Evolutionary conservation across 2,113 vertebrate species (phyloP), one percentile per base, ranked within the genome.

Genomic region (Mormoops blainvillei): DNA sequence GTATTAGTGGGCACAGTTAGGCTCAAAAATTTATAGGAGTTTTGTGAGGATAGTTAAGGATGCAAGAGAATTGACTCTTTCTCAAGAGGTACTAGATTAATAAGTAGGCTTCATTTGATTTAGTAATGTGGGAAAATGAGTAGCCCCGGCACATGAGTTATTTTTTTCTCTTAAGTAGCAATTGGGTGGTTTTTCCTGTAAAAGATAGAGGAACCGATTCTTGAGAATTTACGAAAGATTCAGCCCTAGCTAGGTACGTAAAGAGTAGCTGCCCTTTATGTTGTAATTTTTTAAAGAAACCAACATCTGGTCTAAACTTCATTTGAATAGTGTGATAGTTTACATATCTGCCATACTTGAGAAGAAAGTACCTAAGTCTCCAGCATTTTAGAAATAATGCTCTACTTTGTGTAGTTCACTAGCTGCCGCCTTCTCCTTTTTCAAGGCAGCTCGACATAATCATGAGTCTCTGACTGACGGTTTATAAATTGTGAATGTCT

Each of bases 161-260:
- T 8, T 81, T 87, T 87, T 91, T 92, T 87, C 91, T 95, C 20
- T 82, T 78, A 38, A 92, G 94, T 70, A 87, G 94, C 58, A 74
- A 38, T 87, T 89, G 93, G 89, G 96, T 97, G 97, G 94, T 96
- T 98, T 97, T 98, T 97, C 97, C 97, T 97, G 96, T 97, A 97
- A 98, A 85, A 97, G 96, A 97, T 83, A 97, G 97, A 97, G 97
- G 97, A 98, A 98, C 97, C 96, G 97, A 97, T 97, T 98, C 97
- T 98, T 89, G 85, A 97, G 94, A 97, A 97, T 87, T 97, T 95
- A 97, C 93, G 24, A 94, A 97, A 93, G 89, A 88, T 78, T 91
- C 82, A 94, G 22, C 83, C 76, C 85, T 26, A 91, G 65, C 58
- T 18, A 88, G 85, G 87, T 85, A 54, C 78, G 28, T 7, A 8